phyloP scores from a whole-genome alignment of 2,888 invertebrate species.

The Clistopyga incitator region DNA sequence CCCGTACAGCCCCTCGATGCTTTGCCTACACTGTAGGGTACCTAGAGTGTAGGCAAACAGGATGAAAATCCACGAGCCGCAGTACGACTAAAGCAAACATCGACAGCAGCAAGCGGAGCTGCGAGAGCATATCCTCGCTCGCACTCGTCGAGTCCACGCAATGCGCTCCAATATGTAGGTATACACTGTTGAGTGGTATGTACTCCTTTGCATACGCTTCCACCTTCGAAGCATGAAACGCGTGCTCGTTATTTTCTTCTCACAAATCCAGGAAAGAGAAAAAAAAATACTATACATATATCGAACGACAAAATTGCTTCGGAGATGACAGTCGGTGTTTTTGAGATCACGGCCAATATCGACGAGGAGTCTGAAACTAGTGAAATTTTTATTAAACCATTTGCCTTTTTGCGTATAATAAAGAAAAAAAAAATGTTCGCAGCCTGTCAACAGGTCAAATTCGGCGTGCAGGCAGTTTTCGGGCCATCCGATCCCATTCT shows the following conservation, averaged over 20 bases:
- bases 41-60: slow-evolving; percentile 62
- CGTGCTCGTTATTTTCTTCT: slow-evolving; percentile 57
- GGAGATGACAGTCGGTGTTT: slow-evolving; percentile 43
- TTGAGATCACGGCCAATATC: slow-evolving; percentile 32
- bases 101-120: slow-evolving; percentile 32
- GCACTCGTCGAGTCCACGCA: slow-evolving; percentile 29
- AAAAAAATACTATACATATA: too few species aligned
- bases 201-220: slow-evolving; percentile 54
- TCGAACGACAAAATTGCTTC: slow-evolving; percentile 51
- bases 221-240: slow-evolving; percentile 39
- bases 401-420: too few species aligned
- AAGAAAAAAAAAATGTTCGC: slow-evolving; percentile 69
- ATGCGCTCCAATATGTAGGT: slow-evolving; percentile 22
- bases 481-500: slow-evolving; percentile 91
- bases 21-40: slow-evolving; percentile 21
- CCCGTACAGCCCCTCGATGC: slow-evolving; percentile 27
- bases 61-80: slow-evolving; percentile 62
- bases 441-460: slow-evolving; percentile 90
- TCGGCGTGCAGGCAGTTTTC: slow-evolving; percentile 91
- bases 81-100: slow-evolving; percentile 61
- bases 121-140: slow-evolving; percentile 43
- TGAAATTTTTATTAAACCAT: too few species aligned
- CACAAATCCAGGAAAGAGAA: slow-evolving; percentile 34
- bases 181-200: slow-evolving; percentile 27
- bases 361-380: background rate